A percentile compares a stretch with the other conserved stretches of the same genome.
Evolutionary conservation across 2,888 invertebrate species (phyloP).

Genomic region (Baronia brevicornis): DNA sequence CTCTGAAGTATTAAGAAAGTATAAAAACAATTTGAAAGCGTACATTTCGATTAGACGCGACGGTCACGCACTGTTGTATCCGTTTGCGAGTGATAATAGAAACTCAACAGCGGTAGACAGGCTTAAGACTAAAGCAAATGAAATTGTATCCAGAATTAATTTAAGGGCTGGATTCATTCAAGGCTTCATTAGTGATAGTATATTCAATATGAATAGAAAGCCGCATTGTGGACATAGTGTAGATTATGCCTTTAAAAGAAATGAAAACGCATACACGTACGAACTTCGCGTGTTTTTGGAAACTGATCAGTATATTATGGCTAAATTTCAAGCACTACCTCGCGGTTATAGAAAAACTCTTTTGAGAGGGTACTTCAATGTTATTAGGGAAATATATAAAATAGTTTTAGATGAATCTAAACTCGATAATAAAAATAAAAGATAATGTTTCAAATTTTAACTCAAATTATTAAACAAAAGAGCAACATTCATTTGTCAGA

Average conservation of each 20-base stretch:
- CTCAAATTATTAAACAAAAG: constrained; percentile 7
- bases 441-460: constrained; percentile 14
- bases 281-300: constrained; percentile 61
- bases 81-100: constrained; percentile 70
- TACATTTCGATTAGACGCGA: constrained; percentile 84
- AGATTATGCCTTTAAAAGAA: constrained; percentile 42
- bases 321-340: constrained; percentile 50
- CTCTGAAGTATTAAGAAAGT: constrained; percentile 65
- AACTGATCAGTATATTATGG: constrained; percentile 35
- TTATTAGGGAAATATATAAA: constrained; percentile 49
- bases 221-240: constrained; percentile 56
- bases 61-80: constrained; percentile 79
- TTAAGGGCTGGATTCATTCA: constrained; percentile 41
- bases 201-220: constrained; percentile 39
- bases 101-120: constrained; percentile 16
- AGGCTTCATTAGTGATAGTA: constrained; percentile 40
- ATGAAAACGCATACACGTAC: constrained; percentile 35
- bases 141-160: constrained; percentile 45
- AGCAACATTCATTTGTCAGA: too few species aligned
- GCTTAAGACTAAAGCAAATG: constrained; percentile 32
- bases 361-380: constrained; percentile 48
- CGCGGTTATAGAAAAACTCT: constrained; percentile 42
- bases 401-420: constrained; percentile 35
- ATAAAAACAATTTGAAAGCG: constrained; percentile 67
- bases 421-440: constrained; percentile 24